Conservation (phyloP, 2,888 invertebrate genomes). For the Stramonita haemastoma region DNA sequence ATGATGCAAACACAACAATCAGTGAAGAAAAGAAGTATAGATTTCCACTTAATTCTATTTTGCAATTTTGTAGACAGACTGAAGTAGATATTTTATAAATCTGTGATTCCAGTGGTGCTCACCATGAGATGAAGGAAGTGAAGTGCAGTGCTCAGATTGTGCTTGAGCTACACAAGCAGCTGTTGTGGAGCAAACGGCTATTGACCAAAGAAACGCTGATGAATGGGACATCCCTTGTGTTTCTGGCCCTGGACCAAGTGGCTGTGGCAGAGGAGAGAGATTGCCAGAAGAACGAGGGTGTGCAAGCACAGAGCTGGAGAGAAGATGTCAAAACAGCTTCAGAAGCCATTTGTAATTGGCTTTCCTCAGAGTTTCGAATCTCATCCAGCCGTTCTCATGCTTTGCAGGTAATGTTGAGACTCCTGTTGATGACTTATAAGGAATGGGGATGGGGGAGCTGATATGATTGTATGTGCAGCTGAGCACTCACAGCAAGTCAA, state of each 20-base stretch:
- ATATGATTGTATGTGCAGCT: background rate
- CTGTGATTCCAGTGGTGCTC: background rate
- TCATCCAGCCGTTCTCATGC: background rate
- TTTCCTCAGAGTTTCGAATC: background rate
- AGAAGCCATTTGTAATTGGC: background rate
- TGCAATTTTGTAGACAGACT: no score
- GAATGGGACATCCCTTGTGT: background rate
- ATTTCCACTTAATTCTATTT: no score
- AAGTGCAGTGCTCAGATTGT: background rate
- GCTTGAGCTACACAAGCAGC: background rate
- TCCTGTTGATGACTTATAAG: background rate
- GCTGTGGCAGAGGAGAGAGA: constrained; percentile 11
- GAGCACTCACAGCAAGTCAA: no score
- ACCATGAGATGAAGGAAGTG: background rate
- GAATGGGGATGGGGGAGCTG: background rate
- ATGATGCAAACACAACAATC: no score
- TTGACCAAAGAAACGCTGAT: background rate
- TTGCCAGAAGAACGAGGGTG: background rate
- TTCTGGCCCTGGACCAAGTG: constrained; percentile 25
- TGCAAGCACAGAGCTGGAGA: background rate
- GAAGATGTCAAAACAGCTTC: background rate
- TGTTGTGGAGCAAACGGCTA: background rate
- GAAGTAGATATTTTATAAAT: no score
- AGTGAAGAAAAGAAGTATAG: no score
- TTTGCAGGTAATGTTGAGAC: background rate